These are phyloP conservation scores for Mesaphorura yosii DNA, from an alignment of 1,140 invertebrate genomes.

Conservation along the genomic window DNA sequence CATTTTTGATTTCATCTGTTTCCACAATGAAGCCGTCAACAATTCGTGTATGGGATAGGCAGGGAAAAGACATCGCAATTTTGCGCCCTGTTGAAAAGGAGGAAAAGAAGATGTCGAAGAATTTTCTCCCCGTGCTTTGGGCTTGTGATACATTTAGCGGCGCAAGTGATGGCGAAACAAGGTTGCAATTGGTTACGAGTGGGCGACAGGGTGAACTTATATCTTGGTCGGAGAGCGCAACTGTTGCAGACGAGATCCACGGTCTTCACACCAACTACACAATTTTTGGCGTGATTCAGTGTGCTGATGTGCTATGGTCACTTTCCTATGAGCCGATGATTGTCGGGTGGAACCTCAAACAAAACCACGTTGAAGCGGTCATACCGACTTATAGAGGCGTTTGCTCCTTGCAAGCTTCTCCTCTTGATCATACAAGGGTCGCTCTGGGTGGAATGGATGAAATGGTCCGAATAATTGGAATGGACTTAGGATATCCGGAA, in stretches of 20 bases:
- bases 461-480: conserved; percentile 12
- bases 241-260: conserved; percentile 7
- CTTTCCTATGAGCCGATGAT: conserved; percentile 18
- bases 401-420: conserved; percentile 9
- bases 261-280: conserved; percentile 8
- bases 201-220: conserved; percentile 13
- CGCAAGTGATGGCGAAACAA: not conserved
- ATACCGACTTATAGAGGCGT: conserved; percentile 23
- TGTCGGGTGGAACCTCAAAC: conserved; percentile 25
- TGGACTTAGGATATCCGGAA: conserved; percentile 13
- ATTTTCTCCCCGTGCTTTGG: conserved; percentile 10
- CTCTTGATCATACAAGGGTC: conserved; percentile 3
- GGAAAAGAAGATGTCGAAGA: not conserved
- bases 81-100: conserved; percentile 13
- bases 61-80: conserved; percentile 20
- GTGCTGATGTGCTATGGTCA: conserved; percentile 26
- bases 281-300: conserved; percentile 22
- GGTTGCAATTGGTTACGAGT: not conserved
- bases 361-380: conserved; percentile 3
- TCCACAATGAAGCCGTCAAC: conserved; percentile 8
- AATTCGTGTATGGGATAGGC: conserved; percentile 23
- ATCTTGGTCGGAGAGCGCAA: not conserved
- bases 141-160: conserved; percentile 10
- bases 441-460: conserved; percentile 21
- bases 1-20: conserved; percentile 16